Evolutionary conservation across 2,113 vertebrate species (phyloP).

Genomic region (Melospiza georgiana): DNA sequence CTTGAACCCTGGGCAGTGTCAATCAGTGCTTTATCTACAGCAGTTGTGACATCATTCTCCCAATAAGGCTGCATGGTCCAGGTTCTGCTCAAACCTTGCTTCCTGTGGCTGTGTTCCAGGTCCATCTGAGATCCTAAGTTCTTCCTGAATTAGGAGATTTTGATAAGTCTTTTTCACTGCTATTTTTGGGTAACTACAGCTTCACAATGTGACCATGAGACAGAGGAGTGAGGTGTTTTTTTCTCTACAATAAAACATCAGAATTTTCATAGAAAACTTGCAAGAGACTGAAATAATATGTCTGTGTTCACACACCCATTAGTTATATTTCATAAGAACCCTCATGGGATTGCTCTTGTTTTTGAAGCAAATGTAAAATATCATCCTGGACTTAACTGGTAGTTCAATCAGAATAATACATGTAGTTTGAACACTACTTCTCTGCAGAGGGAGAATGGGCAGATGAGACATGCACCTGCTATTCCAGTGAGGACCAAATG

Average conservation of each 20-base stretch:
- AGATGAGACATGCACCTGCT: background rate
- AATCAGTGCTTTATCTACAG: background rate
- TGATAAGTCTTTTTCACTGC: background rate
- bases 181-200: background rate
- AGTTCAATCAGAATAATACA: background rate
- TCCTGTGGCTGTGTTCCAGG: background rate
- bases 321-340: background rate
- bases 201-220: background rate
- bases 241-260: background rate
- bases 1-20: background rate
- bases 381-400: background rate
- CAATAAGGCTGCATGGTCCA: background rate
- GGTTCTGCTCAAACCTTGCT: background rate
- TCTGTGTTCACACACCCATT: fast-evolving
- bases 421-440: background rate
- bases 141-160: background rate
- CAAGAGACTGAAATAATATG: background rate
- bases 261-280: background rate
- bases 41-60: background rate
- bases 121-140: background rate
- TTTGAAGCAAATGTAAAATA: background rate
- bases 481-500: background rate
- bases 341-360: background rate
- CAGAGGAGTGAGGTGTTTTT: background rate
- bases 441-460: background rate